Evolutionary conservation across 1,140 invertebrate species (phyloP).

Genomic region (Scaptomyza hsui): DNA sequence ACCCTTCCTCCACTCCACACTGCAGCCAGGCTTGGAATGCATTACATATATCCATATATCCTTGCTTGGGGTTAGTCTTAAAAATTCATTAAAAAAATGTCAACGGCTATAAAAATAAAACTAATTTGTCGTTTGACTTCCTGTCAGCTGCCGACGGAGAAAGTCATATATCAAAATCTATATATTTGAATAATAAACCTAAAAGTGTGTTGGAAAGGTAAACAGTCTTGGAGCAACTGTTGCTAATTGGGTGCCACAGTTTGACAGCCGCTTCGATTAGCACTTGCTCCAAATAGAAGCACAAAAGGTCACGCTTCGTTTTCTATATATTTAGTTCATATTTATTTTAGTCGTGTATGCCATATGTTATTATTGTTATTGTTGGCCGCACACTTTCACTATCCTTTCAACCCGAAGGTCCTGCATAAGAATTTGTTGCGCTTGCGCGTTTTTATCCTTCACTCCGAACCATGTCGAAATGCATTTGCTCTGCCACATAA

Average conservation of each 20-base stretch:
- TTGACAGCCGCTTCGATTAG: not conserved
- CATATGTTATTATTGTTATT: constrained; percentile 36
- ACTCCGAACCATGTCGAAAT: constrained; percentile 15
- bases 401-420: constrained; percentile 39
- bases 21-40: constrained; percentile 12
- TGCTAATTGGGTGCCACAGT: not conserved
- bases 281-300: not conserved
- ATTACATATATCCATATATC: not conserved
- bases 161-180: constrained; percentile 47
- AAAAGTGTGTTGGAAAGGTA: no score
- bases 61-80: constrained; percentile 10
- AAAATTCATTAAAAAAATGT: constrained; percentile 65
- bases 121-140: constrained; percentile 81
- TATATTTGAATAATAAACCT: no score
- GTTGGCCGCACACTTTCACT: constrained; percentile 46
- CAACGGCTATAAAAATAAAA: constrained; percentile 69
- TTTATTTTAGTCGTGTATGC: not conserved
- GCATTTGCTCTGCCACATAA: constrained; percentile 38
- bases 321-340: constrained; percentile 6
- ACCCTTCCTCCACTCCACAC: not conserved
- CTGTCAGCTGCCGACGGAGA: constrained; percentile 68
- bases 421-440: constrained; percentile 38
- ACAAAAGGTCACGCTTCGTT: constrained; percentile 9
- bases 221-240: not conserved
- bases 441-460: constrained; percentile 4